Evolutionary conservation across 2,797 vertebrate genomes (phyloP).

Genomic region (Platyrinchus mystaceus): DNA sequence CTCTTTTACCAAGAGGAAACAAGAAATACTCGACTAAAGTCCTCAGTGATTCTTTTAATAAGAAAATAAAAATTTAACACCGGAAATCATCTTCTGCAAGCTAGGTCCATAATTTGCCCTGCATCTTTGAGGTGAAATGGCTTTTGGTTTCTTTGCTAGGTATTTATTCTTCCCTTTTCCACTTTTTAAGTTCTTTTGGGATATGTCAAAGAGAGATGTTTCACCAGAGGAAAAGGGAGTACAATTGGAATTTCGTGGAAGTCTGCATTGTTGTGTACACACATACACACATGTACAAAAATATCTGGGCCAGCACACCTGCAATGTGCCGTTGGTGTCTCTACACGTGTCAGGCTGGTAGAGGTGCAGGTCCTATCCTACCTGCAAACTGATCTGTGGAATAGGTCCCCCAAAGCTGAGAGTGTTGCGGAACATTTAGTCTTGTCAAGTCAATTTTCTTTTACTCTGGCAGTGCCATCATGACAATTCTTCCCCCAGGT

Average conservation of each 20-base stretch:
- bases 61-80: background rate
- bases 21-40: background rate
- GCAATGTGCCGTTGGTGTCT: background rate
- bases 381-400: background rate
- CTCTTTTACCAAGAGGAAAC: background rate
- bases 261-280: too few species aligned
- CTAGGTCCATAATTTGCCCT: background rate
- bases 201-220: background rate
- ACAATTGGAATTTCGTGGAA: background rate
- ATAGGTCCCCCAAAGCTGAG: background rate
- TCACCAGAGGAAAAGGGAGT: background rate
- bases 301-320: background rate
- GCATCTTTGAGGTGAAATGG: background rate
- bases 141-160: background rate
- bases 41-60: background rate
- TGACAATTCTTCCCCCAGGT: background rate
- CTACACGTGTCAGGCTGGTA: background rate
- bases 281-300: background rate
- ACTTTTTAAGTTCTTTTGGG: background rate
- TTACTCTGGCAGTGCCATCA: background rate
- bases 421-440: background rate
- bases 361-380: background rate
- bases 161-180: background rate
- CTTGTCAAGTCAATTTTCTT: background rate
- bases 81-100: background rate